These are phyloP conservation scores for Rhinolophus sinicus DNA, from an alignment of 2,113 vertebrate species.

Conservation along the genomic window DNA sequence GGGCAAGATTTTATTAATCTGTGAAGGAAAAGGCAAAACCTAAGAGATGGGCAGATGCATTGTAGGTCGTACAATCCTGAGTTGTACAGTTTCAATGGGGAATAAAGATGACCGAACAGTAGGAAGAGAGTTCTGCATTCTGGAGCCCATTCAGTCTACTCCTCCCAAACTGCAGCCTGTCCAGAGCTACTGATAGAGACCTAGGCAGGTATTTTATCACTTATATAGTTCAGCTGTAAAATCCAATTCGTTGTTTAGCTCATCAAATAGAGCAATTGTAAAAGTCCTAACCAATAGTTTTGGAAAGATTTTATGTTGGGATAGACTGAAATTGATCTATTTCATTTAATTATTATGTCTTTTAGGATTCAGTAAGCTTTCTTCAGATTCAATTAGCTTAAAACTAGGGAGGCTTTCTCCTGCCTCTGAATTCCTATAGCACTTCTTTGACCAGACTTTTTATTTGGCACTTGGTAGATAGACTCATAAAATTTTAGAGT, in stretches of 20 bases:
- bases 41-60: background rate
- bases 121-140: background rate
- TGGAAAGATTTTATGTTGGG: constrained; percentile 32
- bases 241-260: constrained; percentile 20
- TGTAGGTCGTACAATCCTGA: background rate
- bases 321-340: constrained; percentile 22
- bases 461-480: background rate
- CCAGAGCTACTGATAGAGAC: background rate
- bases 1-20: background rate
- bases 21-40: background rate
- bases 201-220: background rate
- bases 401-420: background rate
- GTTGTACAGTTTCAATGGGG: background rate
- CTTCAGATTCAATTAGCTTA: constrained; percentile 28
- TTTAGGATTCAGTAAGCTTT: constrained; percentile 43
- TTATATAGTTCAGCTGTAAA: constrained; percentile 35
- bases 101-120: background rate
- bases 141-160: background rate
- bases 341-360: constrained; percentile 58
- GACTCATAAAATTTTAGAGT: background rate
- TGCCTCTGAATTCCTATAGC: background rate
- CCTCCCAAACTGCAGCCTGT: background rate
- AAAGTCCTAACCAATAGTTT: background rate
- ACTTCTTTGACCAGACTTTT: background rate
- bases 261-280: constrained; percentile 26